Evolutionary conservation across 2,113 vertebrate species (phyloP), one percentile per base, ranked within the genome.

Genomic region (Oceanodroma tethys): DNA sequence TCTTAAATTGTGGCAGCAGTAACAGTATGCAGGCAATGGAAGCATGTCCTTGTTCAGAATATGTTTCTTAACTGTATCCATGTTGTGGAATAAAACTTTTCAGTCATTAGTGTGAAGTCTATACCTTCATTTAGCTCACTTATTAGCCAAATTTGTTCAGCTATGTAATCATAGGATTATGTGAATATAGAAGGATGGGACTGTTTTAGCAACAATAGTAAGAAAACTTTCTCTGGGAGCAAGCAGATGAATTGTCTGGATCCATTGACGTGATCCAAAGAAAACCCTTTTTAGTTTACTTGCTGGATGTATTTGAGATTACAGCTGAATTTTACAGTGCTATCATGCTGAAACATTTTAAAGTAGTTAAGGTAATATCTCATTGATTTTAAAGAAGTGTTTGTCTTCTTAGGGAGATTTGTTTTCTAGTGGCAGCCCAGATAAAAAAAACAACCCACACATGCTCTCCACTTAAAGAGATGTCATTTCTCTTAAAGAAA

Each of bases 381-480:
- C 56, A 45, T 12, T 83, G 32, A 75, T 93, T 92, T 93, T 47
- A 79, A 81, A 68, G 40, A 36, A 74, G 10, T 67, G 7, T 73
- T 91, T 85, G 38, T 86, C 70, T 63, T 80, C 45, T 25, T 50
- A 83, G 27, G 75, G 30, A 73, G n/a, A 53, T 67, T 63, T 59
- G 3, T 73, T 62, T 4, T 80, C 15, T 68, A 36, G 25, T n/a
- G 8, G 23, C 32, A 90, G 52, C 32, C 36, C 42, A 60, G 78
- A 56, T 30, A 40, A 40, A 73, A 45, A 71, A 52, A 45, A 45
- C n/a, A n/a, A 3, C 4, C 6, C 30, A 50, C 0, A 16, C 7
- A 3, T 32, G 0, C 38, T 80, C 9, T 58, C 14, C n/a, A 22
- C 50, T n/a, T n/a, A n/a, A n/a, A n/a, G n/a, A n/a, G n/a, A n/a